Percentiles rank a stretch among this genome's conserved stretches.
Conservation (phyloP, 2,888 invertebrate genomes). For the Eucriotettix oculatus region DNA sequence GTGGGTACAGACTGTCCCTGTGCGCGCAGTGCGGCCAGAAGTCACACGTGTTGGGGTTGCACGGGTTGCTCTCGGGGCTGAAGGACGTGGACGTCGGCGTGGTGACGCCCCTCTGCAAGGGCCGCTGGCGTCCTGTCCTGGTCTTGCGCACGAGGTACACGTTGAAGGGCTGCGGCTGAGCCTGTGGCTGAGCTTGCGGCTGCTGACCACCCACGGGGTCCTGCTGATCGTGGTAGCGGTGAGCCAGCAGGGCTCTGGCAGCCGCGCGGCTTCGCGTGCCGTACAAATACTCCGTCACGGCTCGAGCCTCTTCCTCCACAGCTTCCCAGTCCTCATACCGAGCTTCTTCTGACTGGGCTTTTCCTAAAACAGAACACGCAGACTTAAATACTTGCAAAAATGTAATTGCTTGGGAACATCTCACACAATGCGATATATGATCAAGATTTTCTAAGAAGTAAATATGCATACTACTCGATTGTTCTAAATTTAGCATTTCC, state of each 20-base stretch:
- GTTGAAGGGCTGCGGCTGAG: constrained; percentile 10
- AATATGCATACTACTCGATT: no score
- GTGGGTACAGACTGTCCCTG: constrained; percentile 20
- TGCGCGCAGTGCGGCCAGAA: constrained; percentile 45
- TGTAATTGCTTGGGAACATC: no score
- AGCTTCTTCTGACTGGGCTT: constrained; percentile 24
- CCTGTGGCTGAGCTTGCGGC: constrained; percentile 17
- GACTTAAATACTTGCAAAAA: no score
- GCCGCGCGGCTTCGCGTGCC: constrained; percentile 34
- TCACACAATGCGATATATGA: no score
- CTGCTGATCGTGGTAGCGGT: constrained; percentile 22
- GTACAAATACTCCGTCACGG: constrained; percentile 37
- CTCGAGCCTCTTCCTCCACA: constrained; percentile 25
- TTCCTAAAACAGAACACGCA: constrained; percentile 21
- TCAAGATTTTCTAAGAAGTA: no score
- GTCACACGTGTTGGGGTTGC: constrained; percentile 38
- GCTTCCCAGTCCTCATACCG: constrained; percentile 33
- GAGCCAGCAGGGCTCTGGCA: constrained; percentile 30
- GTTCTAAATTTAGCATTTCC: no score
- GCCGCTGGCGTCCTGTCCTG: constrained; percentile 13
- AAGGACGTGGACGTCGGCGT: constrained; percentile 23
- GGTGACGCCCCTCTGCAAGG: constrained; percentile 30
- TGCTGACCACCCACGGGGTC: constrained; percentile 2
- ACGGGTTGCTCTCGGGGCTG: constrained; percentile 24
- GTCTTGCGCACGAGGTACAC: constrained; percentile 13